A percentile compares a stretch with the other conserved stretches of the same genome.
These are phyloP conservation scores for Polydrusus cervinus DNA, from an alignment of 2,888 invertebrate species.

Conservation along the genomic window DNA sequence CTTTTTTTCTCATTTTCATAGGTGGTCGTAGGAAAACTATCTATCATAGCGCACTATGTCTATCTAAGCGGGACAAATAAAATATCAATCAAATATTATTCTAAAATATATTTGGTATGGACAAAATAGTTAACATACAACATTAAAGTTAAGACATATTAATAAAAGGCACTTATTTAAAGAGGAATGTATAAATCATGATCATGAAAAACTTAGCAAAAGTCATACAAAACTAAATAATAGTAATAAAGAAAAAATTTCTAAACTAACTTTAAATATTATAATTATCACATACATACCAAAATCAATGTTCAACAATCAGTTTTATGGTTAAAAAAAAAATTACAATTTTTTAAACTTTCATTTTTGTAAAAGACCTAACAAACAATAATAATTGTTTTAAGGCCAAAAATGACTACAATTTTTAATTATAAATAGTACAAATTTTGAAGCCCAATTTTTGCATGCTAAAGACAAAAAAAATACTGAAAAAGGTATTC, in stretches of 20 bases:
- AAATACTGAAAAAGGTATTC: conserved; percentile 1
- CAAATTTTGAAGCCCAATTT: conserved; percentile 8
- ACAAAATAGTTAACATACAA: conserved; percentile 54
- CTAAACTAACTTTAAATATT: conserved; percentile 35
- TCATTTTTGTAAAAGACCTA: conserved; percentile 8
- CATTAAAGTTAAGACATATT: conserved; percentile 42
- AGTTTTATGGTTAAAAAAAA: conserved; percentile 13
- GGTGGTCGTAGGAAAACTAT: too few species aligned
- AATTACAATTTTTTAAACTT: background rate
- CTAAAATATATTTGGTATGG: conserved; percentile 53
- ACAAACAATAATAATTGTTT: background rate
- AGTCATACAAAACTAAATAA: conserved; percentile 46
- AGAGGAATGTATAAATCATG: conserved; percentile 51
- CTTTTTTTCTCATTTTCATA: too few species aligned
- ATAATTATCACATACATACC: conserved; percentile 54
- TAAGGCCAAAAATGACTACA: background rate
- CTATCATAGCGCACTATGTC: too few species aligned
- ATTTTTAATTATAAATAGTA: background rate
- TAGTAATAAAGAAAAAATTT: conserved; percentile 47
- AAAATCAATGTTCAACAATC: conserved; percentile 24
- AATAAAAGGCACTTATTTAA: conserved; percentile 42
- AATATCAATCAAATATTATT: conserved; percentile 7
- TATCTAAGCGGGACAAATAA: too few species aligned
- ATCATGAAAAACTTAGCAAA: conserved; percentile 41
- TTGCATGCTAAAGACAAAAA: background rate